These are phyloP conservation scores for Lagria hirta DNA, from an alignment of 2,888 invertebrate species.

Conservation along the genomic window DNA sequence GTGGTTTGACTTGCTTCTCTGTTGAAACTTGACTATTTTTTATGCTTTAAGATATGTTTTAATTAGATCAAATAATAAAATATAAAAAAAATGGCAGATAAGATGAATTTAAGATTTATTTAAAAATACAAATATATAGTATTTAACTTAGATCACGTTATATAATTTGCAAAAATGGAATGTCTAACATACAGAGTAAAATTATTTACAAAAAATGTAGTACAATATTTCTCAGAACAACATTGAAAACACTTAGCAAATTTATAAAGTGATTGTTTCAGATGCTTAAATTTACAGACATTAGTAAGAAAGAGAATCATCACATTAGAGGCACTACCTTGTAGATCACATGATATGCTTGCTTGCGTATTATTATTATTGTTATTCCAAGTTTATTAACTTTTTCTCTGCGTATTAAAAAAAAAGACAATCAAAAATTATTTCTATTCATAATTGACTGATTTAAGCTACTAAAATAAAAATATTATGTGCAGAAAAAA, in stretches of 20 bases:
- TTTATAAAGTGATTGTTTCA: conserved; percentile 30
- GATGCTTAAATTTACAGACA: conserved; percentile 20
- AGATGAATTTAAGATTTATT: no score
- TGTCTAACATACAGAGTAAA: conserved; percentile 19
- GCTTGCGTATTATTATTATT: no score
- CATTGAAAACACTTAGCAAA: conserved; percentile 23
- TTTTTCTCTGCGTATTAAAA: no score
- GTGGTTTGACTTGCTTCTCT: no score
- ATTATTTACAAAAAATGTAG: conserved; percentile 33
- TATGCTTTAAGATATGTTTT: no score
- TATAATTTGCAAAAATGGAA: conserved; percentile 32
- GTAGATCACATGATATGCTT: conserved; percentile 56
- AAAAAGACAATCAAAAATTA: conserved; percentile 2
- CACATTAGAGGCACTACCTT: conserved; percentile 55
- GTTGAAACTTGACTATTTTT: no score
- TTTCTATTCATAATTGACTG: no score
- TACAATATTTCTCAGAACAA: conserved; percentile 10
- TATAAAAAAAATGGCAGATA: no score
- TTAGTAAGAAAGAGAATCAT: conserved; percentile 41
- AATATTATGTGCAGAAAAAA: no score
- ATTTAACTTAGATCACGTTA: conserved; percentile 36
- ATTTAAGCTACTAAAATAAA: no score
- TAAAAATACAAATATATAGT: conserved; percentile 36
- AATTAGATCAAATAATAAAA: no score
- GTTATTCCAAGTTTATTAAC: no score